Base-by-base conservation (phyloP, 2,797 vertebrate species). In the Sitta carolinensis region DNA sequence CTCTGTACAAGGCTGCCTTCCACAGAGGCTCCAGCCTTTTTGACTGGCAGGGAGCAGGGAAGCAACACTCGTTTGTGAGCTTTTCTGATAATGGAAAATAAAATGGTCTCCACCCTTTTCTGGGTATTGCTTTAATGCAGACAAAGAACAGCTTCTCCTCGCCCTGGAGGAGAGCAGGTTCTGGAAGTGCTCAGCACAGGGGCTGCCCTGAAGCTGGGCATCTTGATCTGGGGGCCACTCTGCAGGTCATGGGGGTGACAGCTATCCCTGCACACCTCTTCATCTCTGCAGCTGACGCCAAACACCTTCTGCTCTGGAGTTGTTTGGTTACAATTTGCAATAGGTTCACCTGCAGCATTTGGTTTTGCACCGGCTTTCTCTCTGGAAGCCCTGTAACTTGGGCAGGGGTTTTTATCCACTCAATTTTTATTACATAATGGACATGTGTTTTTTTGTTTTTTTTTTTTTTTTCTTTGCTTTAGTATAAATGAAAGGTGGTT, bases 161-260 rank as follows among this genome's bases (percentile, higher is more conserved):
- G 0, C 32, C 51, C 32, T 7, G 62, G 17, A 40, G 51, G 66
- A 63, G 18, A n/a, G 22, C 0, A 11, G 38, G n/a, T 0, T 0
- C 40, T 32, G 50, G 38, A 30, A 58, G 7, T 2, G 9, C 62
- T 69, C 0, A 3, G 32, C 0, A 0, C 55, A 22, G 43, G 27
- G 51, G 22, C 55, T 70, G 43, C 8, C 18, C 59, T 48, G 38
- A 25, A 25, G 36, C 19, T 48, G 79, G 15, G 34, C 25, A 48
- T n/a, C 62, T 70, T 2, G 1, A 19, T 4, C 5, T 22, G 29
- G 25, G n/a, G 32, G 1, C 22, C 14, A 10, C 38, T 48, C 54
- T 57, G 55, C 58, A 22, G 34, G 13, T 63, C 67, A 30, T 59
- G 25, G 67, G 7, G 40, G 9, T 1, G 3, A 43, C 14, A 34